Base-by-base conservation (phyloP, 2,888 invertebrate genomes). In the Synergus umbraculus region DNA sequence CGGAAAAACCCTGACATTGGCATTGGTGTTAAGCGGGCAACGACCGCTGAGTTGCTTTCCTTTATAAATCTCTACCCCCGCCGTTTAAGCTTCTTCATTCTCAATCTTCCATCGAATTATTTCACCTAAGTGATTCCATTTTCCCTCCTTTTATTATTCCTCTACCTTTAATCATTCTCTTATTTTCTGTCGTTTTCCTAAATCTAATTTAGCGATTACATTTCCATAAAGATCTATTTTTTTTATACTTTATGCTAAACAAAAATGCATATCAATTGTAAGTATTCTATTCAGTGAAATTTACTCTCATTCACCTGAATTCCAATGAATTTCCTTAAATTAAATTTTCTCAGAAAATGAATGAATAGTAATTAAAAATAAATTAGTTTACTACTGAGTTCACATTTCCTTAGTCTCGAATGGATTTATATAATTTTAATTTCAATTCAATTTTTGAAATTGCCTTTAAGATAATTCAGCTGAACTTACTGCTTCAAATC, bases 1-100 rank as follows among this genome's bases (percentile, higher is more conserved):
- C 87, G 86, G 84, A 82, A 83, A 86, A 87, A 84, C 86, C 86
- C 87, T 90, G 90, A 90, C 90, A 90, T 90, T 90, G 90, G 90
- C 90, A 90, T 89, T 90, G 90, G 87, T 85, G 86, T 87, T 86
- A 86, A 86, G 85, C 85, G 87, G 85, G 83, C 88, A 85, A 87
- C 83, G 89, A 89, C 86, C 88, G 84, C 81, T 86, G 88, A 88
- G 88, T 88, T 88, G 88, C 89, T 88, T 90, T 90, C 85, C 83
- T 78, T 79, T 80, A 82, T 69, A 77, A 82, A 76, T 86, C 82
- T 83, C 81, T 84, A 83, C 76, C 69, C 77, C 63, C 79, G 49
- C 60, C 79, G 60, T 78, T 81, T 64, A 43, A 69, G 41, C 78
- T 65, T 77, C 85, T 83, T 82, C 83, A 49, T 73, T 73, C 73